Base-by-base conservation (phyloP, 2,888 invertebrate species). In the Rhagophthalmus giganteus region DNA sequence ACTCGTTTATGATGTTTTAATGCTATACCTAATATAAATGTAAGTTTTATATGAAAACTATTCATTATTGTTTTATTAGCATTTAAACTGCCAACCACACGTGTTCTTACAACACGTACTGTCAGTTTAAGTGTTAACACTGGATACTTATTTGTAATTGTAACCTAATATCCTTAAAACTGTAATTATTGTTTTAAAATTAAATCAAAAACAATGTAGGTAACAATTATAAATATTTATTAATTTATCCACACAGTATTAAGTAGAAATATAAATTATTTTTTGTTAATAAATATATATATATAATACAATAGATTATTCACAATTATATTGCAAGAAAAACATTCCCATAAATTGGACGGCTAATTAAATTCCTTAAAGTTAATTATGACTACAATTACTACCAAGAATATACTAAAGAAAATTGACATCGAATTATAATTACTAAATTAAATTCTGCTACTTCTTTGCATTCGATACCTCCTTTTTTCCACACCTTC, bases 401-500 rank as follows among this genome's bases (percentile, higher is more conserved):
- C 15, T 35, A 37, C 9, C 24, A 16, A 20, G 4, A 20, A 5
- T 20, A 37, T 10, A 38, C 9, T 27, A 10, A 11, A 9, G 9
- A 15, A 32, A 32, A 32, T 34, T 35, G 30, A 35, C 35, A 37
- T 8, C 12, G 13, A 30, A 24, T n/a, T n/a, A n/a, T n/a, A n/a
- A n/a, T n/a, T n/a, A n/a, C n/a, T 25, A 24, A 5, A 3, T 45
- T 35, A 45, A 25, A 45, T 24, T 46, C 48, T 42, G 35, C 34
- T 38, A 40, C 14, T 46, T 35, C 25, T 39, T 27, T 53, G 53
- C 47, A 47, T 53, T 70, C 57, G 70, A 67, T 45, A 78, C 8
- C 41, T 24, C 15, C 54, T n/a, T 28, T 46, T 73, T 67, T 80
- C 79, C 50, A 77, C 69, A 11, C 78, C 79, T 48, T 70, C 70